Evolutionary conservation across 2,113 vertebrate species (phyloP).

Genomic region (Ciconia stormi): DNA sequence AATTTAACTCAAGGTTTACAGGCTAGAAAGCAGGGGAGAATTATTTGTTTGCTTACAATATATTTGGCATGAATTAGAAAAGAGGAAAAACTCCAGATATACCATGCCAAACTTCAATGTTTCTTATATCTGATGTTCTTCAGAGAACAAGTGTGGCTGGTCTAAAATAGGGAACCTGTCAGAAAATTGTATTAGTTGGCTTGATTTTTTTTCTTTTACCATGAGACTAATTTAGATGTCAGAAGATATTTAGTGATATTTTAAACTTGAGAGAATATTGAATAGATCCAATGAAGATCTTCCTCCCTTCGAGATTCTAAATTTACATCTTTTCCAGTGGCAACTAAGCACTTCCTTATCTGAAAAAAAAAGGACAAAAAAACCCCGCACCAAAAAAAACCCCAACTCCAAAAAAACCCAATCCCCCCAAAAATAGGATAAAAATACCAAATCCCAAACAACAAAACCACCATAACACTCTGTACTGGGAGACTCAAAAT

Average conservation of each 20-base stretch:
- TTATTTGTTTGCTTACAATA: neutral
- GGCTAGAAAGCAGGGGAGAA: neutral
- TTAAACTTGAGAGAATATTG: neutral
- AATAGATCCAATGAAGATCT: neutral
- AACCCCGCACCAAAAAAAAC: neutral
- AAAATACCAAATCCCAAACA: neutral
- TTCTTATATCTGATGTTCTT: neutral
- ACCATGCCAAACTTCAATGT: neutral
- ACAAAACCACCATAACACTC: neutral
- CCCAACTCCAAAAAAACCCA: neutral
- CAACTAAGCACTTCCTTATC: neutral
- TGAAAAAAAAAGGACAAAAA: neutral
- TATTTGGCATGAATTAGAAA: neutral
- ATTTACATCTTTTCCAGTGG: neutral
- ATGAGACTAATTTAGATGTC: neutral
- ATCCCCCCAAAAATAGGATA: neutral
- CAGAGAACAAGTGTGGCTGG: neutral
- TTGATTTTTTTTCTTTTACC: neutral
- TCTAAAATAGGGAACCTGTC: neutral
- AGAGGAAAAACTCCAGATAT: neutral
- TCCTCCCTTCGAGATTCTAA: neutral
- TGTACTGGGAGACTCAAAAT: neutral
- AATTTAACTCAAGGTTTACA: neutral
- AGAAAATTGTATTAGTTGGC: neutral
- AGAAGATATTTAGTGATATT: neutral